Evolutionary conservation across 2,113 vertebrate genomes (phyloP), one percentile per base, ranked within the genome.

Genomic region (Lucifuga dentata): DNA sequence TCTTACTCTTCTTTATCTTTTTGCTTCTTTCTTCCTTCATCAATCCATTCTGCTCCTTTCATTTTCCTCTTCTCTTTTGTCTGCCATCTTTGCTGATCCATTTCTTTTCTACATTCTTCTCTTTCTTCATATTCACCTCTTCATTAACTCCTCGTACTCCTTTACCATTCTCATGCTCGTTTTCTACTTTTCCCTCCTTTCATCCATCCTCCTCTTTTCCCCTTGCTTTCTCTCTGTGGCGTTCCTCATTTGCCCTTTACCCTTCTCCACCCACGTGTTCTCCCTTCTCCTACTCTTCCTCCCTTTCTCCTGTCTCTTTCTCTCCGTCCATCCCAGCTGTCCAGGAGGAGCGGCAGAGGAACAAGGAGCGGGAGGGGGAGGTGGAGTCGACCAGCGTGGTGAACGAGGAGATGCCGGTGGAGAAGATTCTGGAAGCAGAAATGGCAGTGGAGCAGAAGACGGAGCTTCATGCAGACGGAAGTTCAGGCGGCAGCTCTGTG

Each of bases 391-490:
- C 90, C 20, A 94, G 93, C 5, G 93, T 86, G 0, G 93, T 93
- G 73, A 95, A 96, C 0, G 96, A 97, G 77, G 96, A 97, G 82
- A 97, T 97, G 96, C 96, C 95, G 0, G 96, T 97, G 79, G 95
- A 97, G 88, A 96, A 96, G 88, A 97, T 97, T 71, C 80, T 97
- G 85, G 95, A 96, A 50, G 96, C 96, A 0, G 96, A 97, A 73
- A 88, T 97, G 84, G 95, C 95, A 0, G 95, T 96, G 50, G 96
- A 96, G 68, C 96, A 97, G 86, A 97, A 97, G 82, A 95, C 94
- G 0, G 96, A 97, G 86, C 94, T 96, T 73, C 93, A 94, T 46
- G 86, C 95, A 0, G 96, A 98, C 73, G 94, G 94, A 16, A 92
- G 91, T 39, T 93, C 94, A 29, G 93, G 88, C 11, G 93, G 93